Conservation (phyloP, 2,888 invertebrate genomes). For the Crossocerus cetratus region DNA sequence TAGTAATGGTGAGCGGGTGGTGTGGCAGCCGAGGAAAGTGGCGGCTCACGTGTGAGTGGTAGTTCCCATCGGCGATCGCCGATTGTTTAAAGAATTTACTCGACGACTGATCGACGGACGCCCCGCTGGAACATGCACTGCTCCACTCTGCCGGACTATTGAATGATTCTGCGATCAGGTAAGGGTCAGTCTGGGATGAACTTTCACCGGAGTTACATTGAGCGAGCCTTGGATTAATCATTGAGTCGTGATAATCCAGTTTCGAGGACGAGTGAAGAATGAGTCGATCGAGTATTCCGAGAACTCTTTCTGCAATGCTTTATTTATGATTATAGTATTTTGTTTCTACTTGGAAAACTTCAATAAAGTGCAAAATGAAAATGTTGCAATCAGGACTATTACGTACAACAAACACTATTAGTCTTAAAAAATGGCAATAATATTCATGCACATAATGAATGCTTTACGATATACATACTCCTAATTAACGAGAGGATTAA, state of each 20-base stretch:
- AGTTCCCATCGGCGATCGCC: constrained; percentile 17
- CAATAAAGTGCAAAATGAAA: too few species aligned
- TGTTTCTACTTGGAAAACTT: too few species aligned
- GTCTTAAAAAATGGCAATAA: too few species aligned
- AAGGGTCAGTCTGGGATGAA: constrained; percentile 9
- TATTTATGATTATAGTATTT: too few species aligned
- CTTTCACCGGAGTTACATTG: too few species aligned
- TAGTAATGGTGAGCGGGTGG: background rate
- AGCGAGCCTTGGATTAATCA: too few species aligned
- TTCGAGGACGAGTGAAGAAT: background rate
- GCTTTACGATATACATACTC: too few species aligned
- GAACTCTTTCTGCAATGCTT: background rate
- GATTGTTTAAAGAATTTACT: constrained; percentile 25
- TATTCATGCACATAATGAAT: too few species aligned
- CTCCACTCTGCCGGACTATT: constrained; percentile 35
- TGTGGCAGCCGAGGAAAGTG: background rate
- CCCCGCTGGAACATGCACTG: constrained; percentile 44
- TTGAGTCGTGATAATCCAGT: too few species aligned
- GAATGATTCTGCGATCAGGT: constrained; percentile 59
- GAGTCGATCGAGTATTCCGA: background rate
- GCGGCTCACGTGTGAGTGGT: constrained; percentile 3
- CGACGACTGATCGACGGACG: constrained; percentile 36
- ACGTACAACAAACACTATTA: too few species aligned
- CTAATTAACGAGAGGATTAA: too few species aligned
- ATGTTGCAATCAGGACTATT: too few species aligned